Percentiles rank a stretch among this genome's conserved stretches.
These are phyloP conservation scores for Saguinus midas DNA, from an alignment of 2,113 vertebrate genomes.

Conservation along the genomic window DNA sequence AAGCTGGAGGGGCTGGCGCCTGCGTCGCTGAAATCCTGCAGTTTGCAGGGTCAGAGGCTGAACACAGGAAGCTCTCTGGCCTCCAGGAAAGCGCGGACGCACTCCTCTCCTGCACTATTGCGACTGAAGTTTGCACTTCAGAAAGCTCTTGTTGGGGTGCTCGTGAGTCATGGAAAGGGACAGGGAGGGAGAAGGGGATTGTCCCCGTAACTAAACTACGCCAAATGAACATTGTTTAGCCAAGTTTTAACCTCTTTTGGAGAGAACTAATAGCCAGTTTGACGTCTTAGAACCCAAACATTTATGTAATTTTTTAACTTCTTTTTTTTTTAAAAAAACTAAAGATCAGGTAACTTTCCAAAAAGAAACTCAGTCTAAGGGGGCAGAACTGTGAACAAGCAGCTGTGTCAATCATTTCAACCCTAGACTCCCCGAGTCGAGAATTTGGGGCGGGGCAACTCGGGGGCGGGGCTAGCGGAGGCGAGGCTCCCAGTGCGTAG, in stretches of 20 bases:
- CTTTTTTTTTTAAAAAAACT: neutral
- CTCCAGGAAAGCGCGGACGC: neutral
- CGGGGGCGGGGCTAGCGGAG: neutral
- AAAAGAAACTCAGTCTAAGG: neutral
- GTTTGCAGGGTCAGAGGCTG: neutral
- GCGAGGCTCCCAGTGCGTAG: neutral
- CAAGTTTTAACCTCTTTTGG: conserved; percentile 13
- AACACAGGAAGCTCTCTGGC: neutral
- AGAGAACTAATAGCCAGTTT: neutral
- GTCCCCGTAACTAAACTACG: neutral
- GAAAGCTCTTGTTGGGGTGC: neutral
- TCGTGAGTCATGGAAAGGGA: neutral
- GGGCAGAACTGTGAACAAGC: neutral
- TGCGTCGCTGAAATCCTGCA: neutral
- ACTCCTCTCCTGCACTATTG: neutral
- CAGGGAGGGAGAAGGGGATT: neutral
- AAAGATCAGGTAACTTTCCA: neutral
- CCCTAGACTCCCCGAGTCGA: neutral
- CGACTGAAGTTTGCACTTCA: neutral
- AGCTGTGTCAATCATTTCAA: conserved; percentile 47
- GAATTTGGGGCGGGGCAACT: neutral
- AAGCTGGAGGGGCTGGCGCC: neutral
- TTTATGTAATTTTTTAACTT: neutral
- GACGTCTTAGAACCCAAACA: neutral
- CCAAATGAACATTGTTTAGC: conserved; percentile 8